phyloP scores from a whole-genome alignment of 2,797 vertebrate genomes.

The Tenualosa ilisha region DNA sequence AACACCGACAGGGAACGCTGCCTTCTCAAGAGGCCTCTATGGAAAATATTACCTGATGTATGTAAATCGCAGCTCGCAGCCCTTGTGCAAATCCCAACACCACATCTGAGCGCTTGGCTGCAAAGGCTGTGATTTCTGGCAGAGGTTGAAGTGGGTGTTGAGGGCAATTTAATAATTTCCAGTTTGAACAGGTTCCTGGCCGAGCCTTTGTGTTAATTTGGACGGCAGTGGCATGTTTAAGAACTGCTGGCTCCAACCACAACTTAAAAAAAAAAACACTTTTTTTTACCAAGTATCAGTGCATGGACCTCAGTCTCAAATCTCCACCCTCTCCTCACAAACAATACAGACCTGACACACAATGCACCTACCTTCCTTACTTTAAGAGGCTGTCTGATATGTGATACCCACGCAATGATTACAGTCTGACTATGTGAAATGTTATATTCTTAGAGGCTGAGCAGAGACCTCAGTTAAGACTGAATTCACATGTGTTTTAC shows the following conservation, averaged over 20 bases:
- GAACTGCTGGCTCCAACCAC: not conserved
- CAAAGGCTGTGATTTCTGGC: constrained; percentile 50
- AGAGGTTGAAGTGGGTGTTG: constrained; percentile 55
- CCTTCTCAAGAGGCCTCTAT: constrained; percentile 51
- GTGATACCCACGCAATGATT: not conserved
- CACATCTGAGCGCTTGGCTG: constrained; percentile 1
- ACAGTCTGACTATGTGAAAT: not conserved
- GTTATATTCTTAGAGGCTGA: not conserved
- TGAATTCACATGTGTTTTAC: not conserved
- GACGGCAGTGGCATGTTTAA: not conserved
- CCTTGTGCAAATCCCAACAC: not conserved
- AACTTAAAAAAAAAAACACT: not conserved
- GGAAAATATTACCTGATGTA: constrained; percentile 57
- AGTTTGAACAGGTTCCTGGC: constrained; percentile 49
- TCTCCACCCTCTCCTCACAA: not conserved
- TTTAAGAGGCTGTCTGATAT: not conserved
- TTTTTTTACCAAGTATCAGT: not conserved
- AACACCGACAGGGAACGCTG: not conserved
- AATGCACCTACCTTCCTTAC: not conserved
- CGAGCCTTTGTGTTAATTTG: not conserved
- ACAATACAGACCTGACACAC: not conserved
- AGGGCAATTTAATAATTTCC: constrained; percentile 67
- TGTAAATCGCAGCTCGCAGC: constrained; percentile 5
- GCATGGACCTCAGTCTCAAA: not conserved
- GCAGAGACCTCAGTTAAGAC: not conserved